Conservation (phyloP, 30 jellyfish, hydroid and myxozoan genomes). For the Thelohanellus kitauei region DNA sequence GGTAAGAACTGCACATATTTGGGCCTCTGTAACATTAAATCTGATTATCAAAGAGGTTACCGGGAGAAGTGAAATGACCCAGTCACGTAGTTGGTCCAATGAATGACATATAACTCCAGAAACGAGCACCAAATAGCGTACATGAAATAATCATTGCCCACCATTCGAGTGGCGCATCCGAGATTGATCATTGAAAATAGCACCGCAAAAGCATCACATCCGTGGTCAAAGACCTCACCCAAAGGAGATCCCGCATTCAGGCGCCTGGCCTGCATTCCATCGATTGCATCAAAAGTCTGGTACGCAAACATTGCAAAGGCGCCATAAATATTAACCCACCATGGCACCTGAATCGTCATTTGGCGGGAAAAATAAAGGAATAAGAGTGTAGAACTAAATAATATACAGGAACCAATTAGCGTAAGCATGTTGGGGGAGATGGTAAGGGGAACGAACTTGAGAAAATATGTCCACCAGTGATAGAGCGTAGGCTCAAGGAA, state of each 20-base stretch:
- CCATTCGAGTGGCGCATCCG: conserved; percentile 19
- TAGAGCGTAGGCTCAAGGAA: background rate
- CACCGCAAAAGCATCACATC: conserved; percentile 57
- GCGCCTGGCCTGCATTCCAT: conserved; percentile 81
- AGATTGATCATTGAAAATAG: conserved; percentile 15
- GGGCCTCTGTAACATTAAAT: conserved; percentile 48
- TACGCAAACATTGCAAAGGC: conserved; percentile 30
- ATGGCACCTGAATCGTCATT: conserved; percentile 16
- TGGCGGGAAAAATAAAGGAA: too few relatives aligned
- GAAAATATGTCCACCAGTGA: background rate
- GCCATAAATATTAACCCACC: conserved; percentile 9
- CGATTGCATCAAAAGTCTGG: conserved; percentile 74
- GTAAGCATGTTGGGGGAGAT: background rate
- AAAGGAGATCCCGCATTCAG: conserved; percentile 44
- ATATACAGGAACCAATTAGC: too few relatives aligned
- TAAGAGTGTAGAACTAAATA: too few relatives aligned
- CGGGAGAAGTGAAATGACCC: conserved; percentile 21
- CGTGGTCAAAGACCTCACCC: conserved; percentile 84
- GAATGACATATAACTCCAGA: conserved; percentile 23
- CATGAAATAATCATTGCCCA: conserved; percentile 20
- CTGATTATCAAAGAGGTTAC: conserved; percentile 15
- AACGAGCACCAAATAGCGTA: conserved; percentile 16
- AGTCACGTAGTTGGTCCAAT: conserved; percentile 41
- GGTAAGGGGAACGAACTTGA: background rate
- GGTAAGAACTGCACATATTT: too few relatives aligned